These are phyloP conservation scores for Antheraea mylitta DNA, from an alignment of 1,140 invertebrate genomes.

Conservation along the genomic window DNA sequence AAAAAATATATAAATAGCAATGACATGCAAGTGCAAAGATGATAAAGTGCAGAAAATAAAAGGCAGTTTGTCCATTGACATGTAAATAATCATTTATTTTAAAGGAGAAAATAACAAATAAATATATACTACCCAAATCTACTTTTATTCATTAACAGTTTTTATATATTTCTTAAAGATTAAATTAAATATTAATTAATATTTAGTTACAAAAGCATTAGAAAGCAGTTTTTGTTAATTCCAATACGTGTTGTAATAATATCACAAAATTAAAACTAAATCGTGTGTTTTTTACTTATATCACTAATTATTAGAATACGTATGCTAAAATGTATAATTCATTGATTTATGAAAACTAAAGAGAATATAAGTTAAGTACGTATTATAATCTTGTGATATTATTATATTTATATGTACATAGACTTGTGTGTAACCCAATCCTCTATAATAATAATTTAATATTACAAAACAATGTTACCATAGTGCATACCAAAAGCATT, in stretches of 20 bases:
- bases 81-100: constrained; percentile 66
- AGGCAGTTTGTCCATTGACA: constrained; percentile 46
- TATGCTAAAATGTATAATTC: too few relatives aligned
- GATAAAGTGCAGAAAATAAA: constrained; percentile 54
- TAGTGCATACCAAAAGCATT: not conserved
- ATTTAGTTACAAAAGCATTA: constrained; percentile 45
- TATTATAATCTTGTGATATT: not conserved
- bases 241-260: constrained; percentile 25
- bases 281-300: too few relatives aligned
- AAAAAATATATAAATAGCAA: constrained; percentile 24
- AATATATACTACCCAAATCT: constrained; percentile 11
- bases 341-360: too few relatives aligned
- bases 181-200: constrained; percentile 13
- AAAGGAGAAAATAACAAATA: constrained; percentile 21
- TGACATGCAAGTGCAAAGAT: constrained; percentile 3
- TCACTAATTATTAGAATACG: not conserved
- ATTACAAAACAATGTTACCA: not conserved
- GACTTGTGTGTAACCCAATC: not conserved
- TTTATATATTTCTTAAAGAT: constrained; percentile 2
- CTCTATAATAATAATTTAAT: not conserved
- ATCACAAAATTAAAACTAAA: not conserved
- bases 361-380: too few relatives aligned
- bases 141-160: not conserved
- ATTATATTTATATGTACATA: constrained; percentile 8
- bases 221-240: constrained; percentile 54